A percentile compares a stretch with the other conserved stretches of the same genome.
Conservation (phyloP, 30 jellyfish, hydroid and myxozoan genomes). For the Mastigias papua region DNA sequence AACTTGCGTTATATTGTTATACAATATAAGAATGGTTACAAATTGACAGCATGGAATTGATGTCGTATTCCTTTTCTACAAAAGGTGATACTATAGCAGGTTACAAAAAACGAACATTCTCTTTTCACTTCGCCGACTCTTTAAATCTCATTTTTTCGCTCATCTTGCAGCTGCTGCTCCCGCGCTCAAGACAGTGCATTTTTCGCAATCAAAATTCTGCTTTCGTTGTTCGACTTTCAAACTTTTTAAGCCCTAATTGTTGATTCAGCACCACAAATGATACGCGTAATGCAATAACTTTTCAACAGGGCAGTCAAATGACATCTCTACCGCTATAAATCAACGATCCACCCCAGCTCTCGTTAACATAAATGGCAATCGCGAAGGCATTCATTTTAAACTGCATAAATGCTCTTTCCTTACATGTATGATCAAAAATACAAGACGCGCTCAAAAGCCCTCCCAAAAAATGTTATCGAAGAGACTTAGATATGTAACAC, state of each 20-base stretch:
- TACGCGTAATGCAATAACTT: too few species aligned
- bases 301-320: too few species aligned
- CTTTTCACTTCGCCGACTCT: not conserved
- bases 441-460: too few species aligned
- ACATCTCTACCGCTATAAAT: not conserved
- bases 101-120: not conserved
- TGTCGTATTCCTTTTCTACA: too few species aligned
- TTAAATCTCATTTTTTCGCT: not conserved
- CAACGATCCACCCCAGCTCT: not conserved
- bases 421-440: too few species aligned
- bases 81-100: not conserved
- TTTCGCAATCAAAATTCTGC: not conserved
- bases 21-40: too few species aligned
- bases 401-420: too few species aligned
- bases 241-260: not conserved
- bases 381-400: too few species aligned
- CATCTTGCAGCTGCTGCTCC: not conserved
- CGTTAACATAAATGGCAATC: not conserved
- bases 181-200: not conserved
- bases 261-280: too few species aligned
- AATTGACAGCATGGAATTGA: too few species aligned
- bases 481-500: not conserved
- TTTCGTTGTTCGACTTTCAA: not conserved
- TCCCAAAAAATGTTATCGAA: not conserved
- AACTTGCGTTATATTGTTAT: too few species aligned